Percentiles rank a stretch among this genome's conserved stretches.
Evolutionary conservation across 2,113 vertebrate genomes (phyloP).

Genomic region (Eurypyga helias): DNA sequence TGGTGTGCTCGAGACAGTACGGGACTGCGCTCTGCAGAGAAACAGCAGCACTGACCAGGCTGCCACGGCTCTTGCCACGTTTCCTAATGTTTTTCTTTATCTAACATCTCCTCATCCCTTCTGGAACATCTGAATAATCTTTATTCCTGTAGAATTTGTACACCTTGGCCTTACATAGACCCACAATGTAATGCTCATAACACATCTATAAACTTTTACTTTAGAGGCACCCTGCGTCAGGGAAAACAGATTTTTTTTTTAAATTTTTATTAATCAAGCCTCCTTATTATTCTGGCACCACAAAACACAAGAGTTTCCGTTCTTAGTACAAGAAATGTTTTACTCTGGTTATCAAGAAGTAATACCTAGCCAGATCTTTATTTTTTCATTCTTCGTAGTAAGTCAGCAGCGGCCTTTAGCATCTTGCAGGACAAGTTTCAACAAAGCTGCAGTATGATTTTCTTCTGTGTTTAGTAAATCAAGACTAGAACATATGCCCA

Average conservation of each 20-base stretch:
- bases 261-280: no score
- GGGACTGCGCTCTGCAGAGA: not conserved
- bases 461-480: constrained; percentile 19
- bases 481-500: not conserved
- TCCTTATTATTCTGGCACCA: not conserved
- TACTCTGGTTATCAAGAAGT: not conserved
- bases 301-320: not conserved
- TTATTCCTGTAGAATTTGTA: not conserved
- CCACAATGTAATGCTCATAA: not conserved
- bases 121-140: not conserved
- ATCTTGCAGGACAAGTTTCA: constrained; percentile 8
- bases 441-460: not conserved
- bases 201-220: not conserved
- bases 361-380: not conserved
- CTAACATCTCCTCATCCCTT: not conserved
- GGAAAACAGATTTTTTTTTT: no score
- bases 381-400: not conserved
- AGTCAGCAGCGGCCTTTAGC: not conserved
- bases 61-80: not conserved
- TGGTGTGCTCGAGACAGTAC: not conserved
- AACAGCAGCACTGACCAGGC: not conserved
- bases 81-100: constrained; percentile 5
- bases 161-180: not conserved
- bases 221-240: not conserved
- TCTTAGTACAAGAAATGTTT: not conserved